These are phyloP conservation scores for Anneissia japonica DNA, from an alignment of 35 echinoderm and acorn worm species.

Conservation along the genomic window DNA sequence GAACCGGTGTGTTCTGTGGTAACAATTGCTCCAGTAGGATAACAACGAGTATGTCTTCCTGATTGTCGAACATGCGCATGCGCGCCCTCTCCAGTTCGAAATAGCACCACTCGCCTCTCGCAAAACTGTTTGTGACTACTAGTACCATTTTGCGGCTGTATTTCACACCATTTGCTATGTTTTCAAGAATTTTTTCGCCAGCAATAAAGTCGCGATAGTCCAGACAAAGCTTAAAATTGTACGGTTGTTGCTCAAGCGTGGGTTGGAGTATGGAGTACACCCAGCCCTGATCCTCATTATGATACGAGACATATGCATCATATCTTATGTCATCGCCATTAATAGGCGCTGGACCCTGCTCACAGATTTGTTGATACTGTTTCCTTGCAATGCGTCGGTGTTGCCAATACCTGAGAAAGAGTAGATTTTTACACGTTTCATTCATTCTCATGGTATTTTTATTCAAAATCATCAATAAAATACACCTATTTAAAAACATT, in stretches of 20 bases:
- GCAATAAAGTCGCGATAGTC: slow-evolving; percentile 56
- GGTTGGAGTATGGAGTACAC: slow-evolving; percentile 33
- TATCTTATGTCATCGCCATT: not conserved
- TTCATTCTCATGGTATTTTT: too few relatives aligned
- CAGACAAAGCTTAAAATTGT: slow-evolving; percentile 20
- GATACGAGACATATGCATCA: slow-evolving; percentile 62
- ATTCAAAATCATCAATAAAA: too few relatives aligned
- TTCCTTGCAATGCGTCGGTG: not conserved
- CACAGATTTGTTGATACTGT: not conserved
- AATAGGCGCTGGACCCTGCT: not conserved
- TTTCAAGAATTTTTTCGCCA: slow-evolving; percentile 52
- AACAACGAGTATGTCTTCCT: not conserved
- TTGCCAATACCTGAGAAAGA: not conserved
- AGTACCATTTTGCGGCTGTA: slow-evolving; percentile 45
- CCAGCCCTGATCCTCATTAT: slow-evolving; percentile 35
- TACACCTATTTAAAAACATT: too few relatives aligned
- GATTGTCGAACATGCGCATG: not conserved
- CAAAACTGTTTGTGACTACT: slow-evolving; percentile 48
- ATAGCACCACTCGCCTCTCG: slow-evolving; percentile 57
- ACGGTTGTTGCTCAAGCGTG: slow-evolving; percentile 11
- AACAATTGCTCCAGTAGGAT: not conserved
- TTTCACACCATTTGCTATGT: slow-evolving; percentile 46
- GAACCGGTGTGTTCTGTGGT: not conserved
- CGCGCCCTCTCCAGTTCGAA: slow-evolving; percentile 55
- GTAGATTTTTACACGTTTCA: not conserved